These are phyloP conservation scores for Pteropus rufus DNA, from an alignment of 2,797 vertebrate genomes.

Conservation along the genomic window DNA sequence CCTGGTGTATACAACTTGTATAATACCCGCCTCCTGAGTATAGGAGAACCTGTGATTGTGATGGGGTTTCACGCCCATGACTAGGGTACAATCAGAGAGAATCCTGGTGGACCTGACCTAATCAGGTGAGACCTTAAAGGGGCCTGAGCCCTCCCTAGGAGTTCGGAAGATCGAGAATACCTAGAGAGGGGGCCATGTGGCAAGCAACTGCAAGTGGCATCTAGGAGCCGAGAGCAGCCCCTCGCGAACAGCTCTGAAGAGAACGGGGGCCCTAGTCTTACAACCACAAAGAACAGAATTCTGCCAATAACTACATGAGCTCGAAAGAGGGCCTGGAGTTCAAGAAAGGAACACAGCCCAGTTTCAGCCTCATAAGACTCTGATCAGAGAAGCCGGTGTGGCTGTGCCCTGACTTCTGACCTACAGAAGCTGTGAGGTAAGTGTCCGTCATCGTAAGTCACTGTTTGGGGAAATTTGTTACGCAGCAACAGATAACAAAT, in stretches of 20 bases:
- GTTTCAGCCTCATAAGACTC: not conserved
- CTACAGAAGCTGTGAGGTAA: accelerated
- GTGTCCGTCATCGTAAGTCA: not conserved
- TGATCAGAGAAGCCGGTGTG: not conserved
- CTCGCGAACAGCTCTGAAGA: not conserved
- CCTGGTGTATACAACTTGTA: accelerated
- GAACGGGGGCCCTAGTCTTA: not conserved
- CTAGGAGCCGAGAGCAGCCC: not conserved
- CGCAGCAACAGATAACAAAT: not conserved
- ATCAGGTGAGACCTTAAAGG: not conserved
- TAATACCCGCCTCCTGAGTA: not conserved
- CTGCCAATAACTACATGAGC: not conserved
- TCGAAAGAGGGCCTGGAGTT: not conserved
- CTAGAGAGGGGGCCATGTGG: accelerated
- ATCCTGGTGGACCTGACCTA: not conserved
- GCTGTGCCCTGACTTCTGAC: not conserved
- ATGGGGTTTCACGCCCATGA: not conserved
- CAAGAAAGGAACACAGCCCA: not conserved
- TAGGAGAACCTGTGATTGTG: not conserved
- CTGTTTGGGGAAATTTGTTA: not conserved
- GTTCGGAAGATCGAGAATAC: not conserved
- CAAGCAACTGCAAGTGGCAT: not conserved
- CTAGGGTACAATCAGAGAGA: not conserved
- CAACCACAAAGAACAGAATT: not conserved
- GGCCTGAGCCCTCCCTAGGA: not conserved